A percentile compares a stretch with the other conserved stretches of the same genome.
These are phyloP conservation scores for Megalonaias nervosa DNA, from an alignment of 1,140 invertebrate species.

Conservation along the genomic window DNA sequence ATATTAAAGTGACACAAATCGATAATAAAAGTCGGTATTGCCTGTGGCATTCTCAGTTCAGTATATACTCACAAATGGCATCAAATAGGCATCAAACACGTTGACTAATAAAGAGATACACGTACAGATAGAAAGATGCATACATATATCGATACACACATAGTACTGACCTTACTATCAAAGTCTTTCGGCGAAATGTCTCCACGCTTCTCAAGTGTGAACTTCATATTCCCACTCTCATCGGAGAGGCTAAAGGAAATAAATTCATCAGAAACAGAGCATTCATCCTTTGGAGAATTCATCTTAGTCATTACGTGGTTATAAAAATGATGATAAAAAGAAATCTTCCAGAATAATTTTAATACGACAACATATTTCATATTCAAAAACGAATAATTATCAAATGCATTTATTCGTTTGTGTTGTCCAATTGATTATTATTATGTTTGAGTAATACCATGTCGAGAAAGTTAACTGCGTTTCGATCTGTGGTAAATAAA, in stretches of 20 bases:
- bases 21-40: not conserved
- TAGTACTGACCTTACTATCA: conserved; percentile 33
- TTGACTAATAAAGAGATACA: conserved; percentile 76
- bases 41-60: not conserved
- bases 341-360: not conserved
- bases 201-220: conserved; percentile 36
- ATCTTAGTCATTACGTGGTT: not conserved
- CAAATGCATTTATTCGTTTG: no score
- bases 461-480: no score
- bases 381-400: no score
- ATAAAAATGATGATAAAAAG: not conserved
- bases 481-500: no score
- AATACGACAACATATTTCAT: not conserved
- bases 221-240: conserved; percentile 30
- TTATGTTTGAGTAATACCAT: no score
- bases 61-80: conserved; percentile 30
- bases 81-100: conserved; percentile 86
- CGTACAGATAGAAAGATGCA: not conserved
- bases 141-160: not conserved
- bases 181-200: conserved; percentile 36
- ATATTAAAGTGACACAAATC: not conserved
- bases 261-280: not conserved
- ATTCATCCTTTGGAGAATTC: no score
- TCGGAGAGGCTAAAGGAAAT: conserved; percentile 38
- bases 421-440: no score